Conservation (phyloP, 2,113 vertebrate genomes). For the Jaculus jaculus region DNA sequence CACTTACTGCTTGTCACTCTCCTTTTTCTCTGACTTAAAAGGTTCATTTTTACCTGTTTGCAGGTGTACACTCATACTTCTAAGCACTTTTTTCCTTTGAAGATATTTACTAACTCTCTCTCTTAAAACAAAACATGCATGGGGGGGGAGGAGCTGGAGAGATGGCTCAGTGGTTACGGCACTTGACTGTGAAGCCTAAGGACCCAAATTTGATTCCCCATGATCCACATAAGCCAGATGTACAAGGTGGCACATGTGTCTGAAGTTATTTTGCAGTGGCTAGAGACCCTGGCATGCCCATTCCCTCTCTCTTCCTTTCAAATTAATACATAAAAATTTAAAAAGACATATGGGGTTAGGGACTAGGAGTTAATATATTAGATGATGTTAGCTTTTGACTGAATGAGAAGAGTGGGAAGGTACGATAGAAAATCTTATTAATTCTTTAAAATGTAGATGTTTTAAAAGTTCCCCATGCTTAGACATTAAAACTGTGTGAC, state of each 20-base stretch:
- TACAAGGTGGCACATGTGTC: too few species aligned
- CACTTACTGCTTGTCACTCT: not conserved
- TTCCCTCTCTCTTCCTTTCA: too few species aligned
- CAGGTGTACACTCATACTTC: not conserved
- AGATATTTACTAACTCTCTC: not conserved
- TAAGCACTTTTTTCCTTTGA: not conserved
- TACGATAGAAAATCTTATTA: not conserved
- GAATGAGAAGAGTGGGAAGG: not conserved
- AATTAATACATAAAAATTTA: too few species aligned
- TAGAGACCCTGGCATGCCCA: too few species aligned
- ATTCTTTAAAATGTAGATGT: not conserved
- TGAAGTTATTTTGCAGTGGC: too few species aligned
- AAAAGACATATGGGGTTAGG: not conserved
- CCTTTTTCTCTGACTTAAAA: not conserved
- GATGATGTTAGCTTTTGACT: not conserved
- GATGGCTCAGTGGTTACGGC: too few species aligned
- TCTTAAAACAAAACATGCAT: not conserved
- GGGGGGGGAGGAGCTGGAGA: too few species aligned
- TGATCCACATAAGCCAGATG: too few species aligned
- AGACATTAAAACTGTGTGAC: too few species aligned
- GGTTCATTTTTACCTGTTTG: not conserved
- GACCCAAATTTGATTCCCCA: too few species aligned
- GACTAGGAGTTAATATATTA: not conserved
- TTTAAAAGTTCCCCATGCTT: too few species aligned
- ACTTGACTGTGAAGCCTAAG: too few species aligned